phyloP scores from a whole-genome alignment of 1,140 invertebrate species.

The Zaprionus camerounensis region DNA sequence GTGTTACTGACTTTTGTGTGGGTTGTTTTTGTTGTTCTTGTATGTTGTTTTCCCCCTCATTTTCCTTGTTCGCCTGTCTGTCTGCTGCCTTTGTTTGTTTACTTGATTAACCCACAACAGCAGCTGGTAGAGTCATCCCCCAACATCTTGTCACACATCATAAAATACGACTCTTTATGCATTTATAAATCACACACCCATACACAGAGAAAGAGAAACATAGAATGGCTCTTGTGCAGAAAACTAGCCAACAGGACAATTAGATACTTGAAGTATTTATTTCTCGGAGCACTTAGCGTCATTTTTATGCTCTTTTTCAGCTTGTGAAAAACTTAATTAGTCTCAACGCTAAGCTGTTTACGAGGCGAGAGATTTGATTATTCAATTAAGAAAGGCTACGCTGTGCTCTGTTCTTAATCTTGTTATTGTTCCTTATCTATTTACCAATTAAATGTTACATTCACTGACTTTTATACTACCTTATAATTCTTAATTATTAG shows the following conservation, averaged over 20 bases:
- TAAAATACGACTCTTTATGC: conserved; percentile 28
- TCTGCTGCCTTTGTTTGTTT: conserved; percentile 60
- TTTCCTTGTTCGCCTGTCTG: neutral
- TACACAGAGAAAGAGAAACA: neutral
- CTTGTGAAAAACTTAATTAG: neutral
- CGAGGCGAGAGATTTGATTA: neutral
- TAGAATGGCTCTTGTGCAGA: neutral
- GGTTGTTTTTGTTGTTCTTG: conserved; percentile 21
- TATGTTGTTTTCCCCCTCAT: conserved; percentile 28
- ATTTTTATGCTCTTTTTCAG: neutral
- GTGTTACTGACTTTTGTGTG: conserved; percentile 72
- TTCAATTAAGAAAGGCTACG: neutral
- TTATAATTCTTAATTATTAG: neutral
- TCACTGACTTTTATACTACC: neutral
- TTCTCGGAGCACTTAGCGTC: neutral
- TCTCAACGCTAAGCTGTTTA: neutral
- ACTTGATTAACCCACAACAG: conserved; percentile 70
- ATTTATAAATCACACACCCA: conserved; percentile 21
- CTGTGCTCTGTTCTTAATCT: neutral
- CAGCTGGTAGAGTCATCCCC: conserved; percentile 7
- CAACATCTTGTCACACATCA: conserved; percentile 26
- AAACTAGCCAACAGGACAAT: neutral
- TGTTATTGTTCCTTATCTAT: neutral
- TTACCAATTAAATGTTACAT: neutral
- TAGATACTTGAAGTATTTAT: neutral